These are phyloP conservation scores for Halictus rubicundus DNA, from an alignment of 1,140 invertebrate genomes.

Conservation along the genomic window DNA sequence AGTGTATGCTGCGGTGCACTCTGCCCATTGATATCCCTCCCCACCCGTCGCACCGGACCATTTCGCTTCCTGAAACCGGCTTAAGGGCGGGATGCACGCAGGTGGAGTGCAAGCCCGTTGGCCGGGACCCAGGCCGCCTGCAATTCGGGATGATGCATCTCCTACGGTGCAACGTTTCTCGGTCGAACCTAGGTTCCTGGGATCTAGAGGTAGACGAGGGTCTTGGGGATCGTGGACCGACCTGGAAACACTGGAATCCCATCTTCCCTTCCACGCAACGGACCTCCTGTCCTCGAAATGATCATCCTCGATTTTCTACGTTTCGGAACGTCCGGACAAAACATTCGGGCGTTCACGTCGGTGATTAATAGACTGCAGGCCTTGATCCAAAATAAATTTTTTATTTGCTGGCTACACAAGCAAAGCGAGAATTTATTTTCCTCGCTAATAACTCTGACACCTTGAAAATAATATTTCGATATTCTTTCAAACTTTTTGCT, in stretches of 20 bases:
- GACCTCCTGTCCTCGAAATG: too few species aligned
- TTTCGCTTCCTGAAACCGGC: constrained; percentile 46
- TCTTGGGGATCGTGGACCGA: constrained; percentile 57
- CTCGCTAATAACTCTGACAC: too few species aligned
- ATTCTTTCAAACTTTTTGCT: too few species aligned
- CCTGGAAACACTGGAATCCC: constrained; percentile 71
- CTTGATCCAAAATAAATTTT: too few species aligned
- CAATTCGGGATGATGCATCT: constrained; percentile 50
- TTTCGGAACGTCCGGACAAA: too few species aligned
- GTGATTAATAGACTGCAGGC: too few species aligned
- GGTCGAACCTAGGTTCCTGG: constrained; percentile 4
- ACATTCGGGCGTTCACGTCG: too few species aligned
- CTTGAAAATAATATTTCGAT: too few species aligned
- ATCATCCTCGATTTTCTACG: too few species aligned
- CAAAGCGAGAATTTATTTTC: too few species aligned
- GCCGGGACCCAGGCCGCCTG: constrained; percentile 48
- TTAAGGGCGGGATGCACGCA: constrained; percentile 60
- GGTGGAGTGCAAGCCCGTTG: constrained; percentile 58
- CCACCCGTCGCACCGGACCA: not conserved
- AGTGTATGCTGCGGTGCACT: not conserved
- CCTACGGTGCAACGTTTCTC: constrained; percentile 28
- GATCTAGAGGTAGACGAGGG: constrained; percentile 24
- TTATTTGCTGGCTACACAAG: too few species aligned
- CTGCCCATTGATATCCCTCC: constrained; percentile 5
- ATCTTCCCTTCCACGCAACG: constrained; percentile 37